phyloP scores from a whole-genome alignment of 1,140 invertebrate species.

The Nebria ingens region DNA sequence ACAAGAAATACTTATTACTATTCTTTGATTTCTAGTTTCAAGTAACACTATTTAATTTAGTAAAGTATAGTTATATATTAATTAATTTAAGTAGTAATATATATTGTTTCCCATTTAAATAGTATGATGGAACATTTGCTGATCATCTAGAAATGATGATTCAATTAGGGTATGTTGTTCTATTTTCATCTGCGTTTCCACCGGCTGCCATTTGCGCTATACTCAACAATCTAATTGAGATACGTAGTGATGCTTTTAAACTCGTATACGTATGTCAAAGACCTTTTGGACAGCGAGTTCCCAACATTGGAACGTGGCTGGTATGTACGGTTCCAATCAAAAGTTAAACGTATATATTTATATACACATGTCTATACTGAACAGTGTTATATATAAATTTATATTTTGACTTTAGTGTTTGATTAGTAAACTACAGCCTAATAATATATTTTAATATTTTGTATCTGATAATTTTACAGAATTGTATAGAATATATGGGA shows the following conservation, averaged over 20 bases:
- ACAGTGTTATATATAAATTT: background rate
- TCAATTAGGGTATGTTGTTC: constrained; percentile 91
- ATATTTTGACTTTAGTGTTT: too few species aligned
- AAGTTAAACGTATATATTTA: background rate
- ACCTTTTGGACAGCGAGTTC: constrained; percentile 84
- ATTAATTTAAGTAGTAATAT: too few species aligned
- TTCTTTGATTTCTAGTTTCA: too few species aligned
- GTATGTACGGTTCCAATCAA: constrained; percentile 36
- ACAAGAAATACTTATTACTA: too few species aligned
- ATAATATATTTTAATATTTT: background rate
- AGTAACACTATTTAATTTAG: too few species aligned
- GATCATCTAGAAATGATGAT: constrained; percentile 97
- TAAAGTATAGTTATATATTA: too few species aligned
- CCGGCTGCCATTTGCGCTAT: constrained; percentile 86
- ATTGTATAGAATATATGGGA: constrained; percentile 89
- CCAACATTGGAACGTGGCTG: constrained; percentile 95
- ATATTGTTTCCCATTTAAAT: constrained; percentile 25
- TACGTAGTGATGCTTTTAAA: constrained; percentile 93
- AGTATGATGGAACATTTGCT: constrained; percentile 89
- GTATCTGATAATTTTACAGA: constrained; percentile 41
- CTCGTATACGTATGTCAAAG: constrained; percentile 87
- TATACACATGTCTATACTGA: background rate
- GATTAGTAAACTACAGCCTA: background rate
- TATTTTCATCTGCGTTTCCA: constrained; percentile 94
- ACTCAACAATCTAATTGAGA: constrained; percentile 88